Evolutionary conservation across 1,140 invertebrate species (phyloP).

Genomic region (Pachyrhynchus sulphureomaculatus): DNA sequence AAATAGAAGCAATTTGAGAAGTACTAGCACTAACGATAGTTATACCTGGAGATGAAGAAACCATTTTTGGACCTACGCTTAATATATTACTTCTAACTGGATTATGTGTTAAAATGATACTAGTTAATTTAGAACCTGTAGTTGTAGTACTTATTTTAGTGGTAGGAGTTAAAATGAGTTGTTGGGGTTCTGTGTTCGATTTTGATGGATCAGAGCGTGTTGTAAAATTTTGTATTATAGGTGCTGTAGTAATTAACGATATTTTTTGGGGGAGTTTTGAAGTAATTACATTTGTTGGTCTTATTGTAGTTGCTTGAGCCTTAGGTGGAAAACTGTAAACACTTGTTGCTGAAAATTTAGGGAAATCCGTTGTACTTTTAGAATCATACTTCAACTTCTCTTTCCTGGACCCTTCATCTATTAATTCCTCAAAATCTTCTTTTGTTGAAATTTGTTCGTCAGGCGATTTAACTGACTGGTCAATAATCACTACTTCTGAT

Average conservation of each 20-base stretch:
- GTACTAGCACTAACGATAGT: slow-evolving; percentile 48
- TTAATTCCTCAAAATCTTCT: slow-evolving; percentile 62
- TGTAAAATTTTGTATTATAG: slow-evolving; percentile 30
- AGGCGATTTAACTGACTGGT: slow-evolving; percentile 59
- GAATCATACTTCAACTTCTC: slow-evolving; percentile 50
- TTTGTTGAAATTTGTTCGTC: slow-evolving; percentile 63
- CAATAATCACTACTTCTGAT: slow-evolving; percentile 63
- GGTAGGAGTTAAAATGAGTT: slow-evolving; percentile 33
- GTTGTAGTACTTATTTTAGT: slow-evolving; percentile 36
- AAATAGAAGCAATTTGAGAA: slow-evolving; percentile 46
- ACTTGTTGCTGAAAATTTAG: slow-evolving; percentile 43
- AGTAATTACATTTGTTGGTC: slow-evolving; percentile 21
- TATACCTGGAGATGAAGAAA: slow-evolving; percentile 40
- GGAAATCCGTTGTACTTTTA: slow-evolving; percentile 45
- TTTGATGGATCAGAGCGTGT: slow-evolving; percentile 7
- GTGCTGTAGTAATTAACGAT: slow-evolving; percentile 35
- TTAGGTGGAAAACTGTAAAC: slow-evolving; percentile 39
- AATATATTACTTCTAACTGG: slow-evolving; percentile 43
- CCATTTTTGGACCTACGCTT: slow-evolving; percentile 40
- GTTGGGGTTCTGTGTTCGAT: slow-evolving; percentile 21
- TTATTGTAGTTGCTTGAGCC: slow-evolving; percentile 5
- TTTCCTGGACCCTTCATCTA: slow-evolving; percentile 58
- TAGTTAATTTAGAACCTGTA: slow-evolving; percentile 36
- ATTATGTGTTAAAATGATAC: slow-evolving; percentile 44
- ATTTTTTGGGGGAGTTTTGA: slow-evolving; percentile 38